Evolutionary conservation across 2,888 invertebrate genomes (phyloP).

Genomic region (Lathronympha strigana): DNA sequence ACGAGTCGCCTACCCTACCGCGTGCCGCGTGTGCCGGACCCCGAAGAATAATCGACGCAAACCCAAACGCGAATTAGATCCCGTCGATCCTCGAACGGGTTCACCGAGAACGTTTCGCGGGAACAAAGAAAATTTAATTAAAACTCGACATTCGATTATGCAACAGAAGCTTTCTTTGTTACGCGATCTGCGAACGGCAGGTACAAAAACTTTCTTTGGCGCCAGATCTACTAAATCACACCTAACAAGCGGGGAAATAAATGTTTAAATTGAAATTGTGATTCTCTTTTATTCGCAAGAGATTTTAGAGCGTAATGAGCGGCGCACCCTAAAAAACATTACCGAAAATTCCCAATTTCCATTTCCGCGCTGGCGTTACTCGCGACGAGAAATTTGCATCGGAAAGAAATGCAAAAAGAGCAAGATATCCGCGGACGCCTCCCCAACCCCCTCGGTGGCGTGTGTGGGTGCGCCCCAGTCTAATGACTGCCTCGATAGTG

Average conservation of each 20-base stretch:
- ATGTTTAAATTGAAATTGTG: constrained; percentile 36
- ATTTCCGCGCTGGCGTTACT: constrained; percentile 58
- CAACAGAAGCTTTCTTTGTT: constrained; percentile 40
- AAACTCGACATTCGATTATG: constrained; percentile 48
- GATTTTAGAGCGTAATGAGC: constrained; percentile 38
- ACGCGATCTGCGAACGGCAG: constrained; percentile 20
- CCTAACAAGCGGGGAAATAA: constrained; percentile 23
- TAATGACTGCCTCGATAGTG: constrained; percentile 40
- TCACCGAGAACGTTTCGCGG: constrained; percentile 41
- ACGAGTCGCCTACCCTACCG: constrained; percentile 57
- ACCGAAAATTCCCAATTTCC: constrained; percentile 70
- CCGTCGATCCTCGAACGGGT: constrained; percentile 30
- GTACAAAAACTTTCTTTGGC: constrained; percentile 18
- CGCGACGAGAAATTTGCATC: constrained; percentile 71
- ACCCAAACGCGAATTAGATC: constrained; percentile 39
- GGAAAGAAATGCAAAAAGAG: constrained; percentile 77
- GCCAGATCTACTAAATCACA: constrained; percentile 17
- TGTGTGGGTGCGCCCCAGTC: constrained; percentile 24
- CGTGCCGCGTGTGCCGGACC: constrained; percentile 58
- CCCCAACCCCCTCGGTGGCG: constrained; percentile 42
- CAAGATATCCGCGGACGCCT: constrained; percentile 52
- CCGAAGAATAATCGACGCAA: constrained; percentile 47
- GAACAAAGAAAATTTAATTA: constrained; percentile 56
- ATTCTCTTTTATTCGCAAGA: constrained; percentile 30
- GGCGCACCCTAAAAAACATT: constrained; percentile 55